phyloP scores from a whole-genome alignment of 2,888 invertebrate genomes.

The Yponomeuta plumbellus region DNA sequence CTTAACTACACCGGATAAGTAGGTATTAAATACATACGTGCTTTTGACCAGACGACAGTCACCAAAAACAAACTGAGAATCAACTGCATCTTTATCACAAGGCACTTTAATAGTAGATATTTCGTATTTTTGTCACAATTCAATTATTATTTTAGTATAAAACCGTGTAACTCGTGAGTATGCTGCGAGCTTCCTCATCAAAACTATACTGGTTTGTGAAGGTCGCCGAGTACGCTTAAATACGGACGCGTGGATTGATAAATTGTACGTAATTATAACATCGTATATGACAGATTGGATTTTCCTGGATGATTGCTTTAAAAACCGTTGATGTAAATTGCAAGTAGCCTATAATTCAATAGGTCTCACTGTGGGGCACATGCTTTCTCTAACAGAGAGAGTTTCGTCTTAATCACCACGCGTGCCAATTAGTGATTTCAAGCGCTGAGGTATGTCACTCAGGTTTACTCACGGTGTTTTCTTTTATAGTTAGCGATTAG shows the following conservation, averaged over 20 bases:
- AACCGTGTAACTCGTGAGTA: constrained; percentile 3
- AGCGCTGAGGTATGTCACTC: no score
- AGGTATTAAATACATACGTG: not conserved
- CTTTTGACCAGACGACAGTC: not conserved
- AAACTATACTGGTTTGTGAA: not conserved
- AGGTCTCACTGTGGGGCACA: no score
- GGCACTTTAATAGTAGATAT: not conserved
- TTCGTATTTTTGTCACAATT: not conserved
- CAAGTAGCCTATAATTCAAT: no score
- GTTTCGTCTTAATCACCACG: no score
- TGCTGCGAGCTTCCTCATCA: not conserved
- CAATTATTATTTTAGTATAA: constrained; percentile 22
- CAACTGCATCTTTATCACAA: not conserved
- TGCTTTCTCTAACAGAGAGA: no score
- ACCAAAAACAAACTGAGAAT: not conserved
- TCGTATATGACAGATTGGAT: not conserved
- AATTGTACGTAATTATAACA: not conserved
- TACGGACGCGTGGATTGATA: not conserved
- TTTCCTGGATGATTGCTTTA: no score
- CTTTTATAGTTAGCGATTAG: no score
- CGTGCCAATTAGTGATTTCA: no score
- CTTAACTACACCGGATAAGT: no score
- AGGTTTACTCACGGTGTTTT: no score
- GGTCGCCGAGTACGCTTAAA: not conserved
- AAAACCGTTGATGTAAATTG: no score